Evolutionary conservation across 2,888 invertebrate species (phyloP).

Genomic region (Muschampia plurimacula): DNA sequence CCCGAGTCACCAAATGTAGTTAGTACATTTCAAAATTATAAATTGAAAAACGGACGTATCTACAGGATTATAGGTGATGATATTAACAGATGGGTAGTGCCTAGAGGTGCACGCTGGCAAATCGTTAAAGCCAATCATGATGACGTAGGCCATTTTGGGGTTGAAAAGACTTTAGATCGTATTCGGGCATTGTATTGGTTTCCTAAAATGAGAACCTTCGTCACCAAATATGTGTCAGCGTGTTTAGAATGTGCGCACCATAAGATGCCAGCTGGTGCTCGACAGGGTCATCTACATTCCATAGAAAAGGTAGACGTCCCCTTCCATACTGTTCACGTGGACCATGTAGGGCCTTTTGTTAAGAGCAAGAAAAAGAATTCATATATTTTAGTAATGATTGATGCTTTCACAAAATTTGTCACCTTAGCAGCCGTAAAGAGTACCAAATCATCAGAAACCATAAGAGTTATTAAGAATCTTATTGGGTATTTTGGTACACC

Average conservation of each 20-base stretch:
- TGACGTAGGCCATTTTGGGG: slow-evolving; percentile 46
- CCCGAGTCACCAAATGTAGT: slow-evolving; percentile 9
- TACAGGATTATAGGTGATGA: slow-evolving; percentile 41
- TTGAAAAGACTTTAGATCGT: slow-evolving; percentile 44
- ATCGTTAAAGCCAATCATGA: slow-evolving; percentile 47
- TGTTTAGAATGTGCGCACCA: not conserved
- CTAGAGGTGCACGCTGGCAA: slow-evolving; percentile 47
- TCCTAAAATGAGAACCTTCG: not conserved
- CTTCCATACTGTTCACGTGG: not conserved
- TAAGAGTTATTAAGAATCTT: not conserved
- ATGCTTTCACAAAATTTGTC: not conserved
- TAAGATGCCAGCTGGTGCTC: not conserved
- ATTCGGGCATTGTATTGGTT: slow-evolving; percentile 49
- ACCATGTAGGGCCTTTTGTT: not conserved
- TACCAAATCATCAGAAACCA: not conserved
- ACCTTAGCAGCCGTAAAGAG: not conserved
- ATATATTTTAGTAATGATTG: not conserved
- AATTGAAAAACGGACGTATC: slow-evolving; percentile 40
- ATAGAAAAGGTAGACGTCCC: not conserved
- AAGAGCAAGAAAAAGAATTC: not conserved
- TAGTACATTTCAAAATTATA: not conserved
- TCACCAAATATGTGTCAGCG: not conserved
- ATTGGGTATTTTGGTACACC: not conserved
- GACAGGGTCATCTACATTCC: not conserved
- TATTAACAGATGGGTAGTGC: slow-evolving; percentile 46